A percentile compares a stretch with the other conserved stretches of the same genome.
Conservation (phyloP, 1,140 invertebrate species). For the Diorhabda sublineata region DNA sequence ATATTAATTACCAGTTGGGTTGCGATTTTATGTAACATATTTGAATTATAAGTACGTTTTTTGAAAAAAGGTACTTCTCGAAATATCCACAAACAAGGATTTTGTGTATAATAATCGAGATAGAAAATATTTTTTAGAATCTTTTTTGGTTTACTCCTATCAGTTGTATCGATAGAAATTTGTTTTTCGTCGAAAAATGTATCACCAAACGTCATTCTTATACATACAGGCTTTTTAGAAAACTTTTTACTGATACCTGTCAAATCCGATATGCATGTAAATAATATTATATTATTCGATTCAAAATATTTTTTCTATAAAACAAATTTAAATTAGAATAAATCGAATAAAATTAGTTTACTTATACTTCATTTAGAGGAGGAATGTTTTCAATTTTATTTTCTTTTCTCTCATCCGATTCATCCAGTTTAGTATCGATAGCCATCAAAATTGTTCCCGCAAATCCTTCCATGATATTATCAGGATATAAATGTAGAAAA, state of each 20-base stretch:
- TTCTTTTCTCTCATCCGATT: slow-evolving; percentile 32
- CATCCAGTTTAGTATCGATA: slow-evolving; percentile 53
- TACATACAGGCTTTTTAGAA: slow-evolving; percentile 31
- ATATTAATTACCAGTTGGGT: slow-evolving; percentile 63
- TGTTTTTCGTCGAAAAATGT: slow-evolving; percentile 6
- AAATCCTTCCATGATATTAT: slow-evolving; percentile 53
- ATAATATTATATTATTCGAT: slow-evolving; percentile 19
- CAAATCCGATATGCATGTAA: slow-evolving; percentile 36
- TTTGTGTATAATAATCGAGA: slow-evolving; percentile 73
- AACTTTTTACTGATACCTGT: slow-evolving; percentile 37
- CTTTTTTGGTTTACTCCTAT: slow-evolving; percentile 15
- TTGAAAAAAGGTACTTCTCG: slow-evolving; percentile 74
- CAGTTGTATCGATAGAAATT: slow-evolving; percentile 20
- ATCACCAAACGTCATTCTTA: slow-evolving; percentile 36
- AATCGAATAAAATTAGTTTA: neutral
- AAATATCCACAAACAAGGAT: slow-evolving; percentile 74
- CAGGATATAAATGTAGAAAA: slow-evolving; percentile 64
- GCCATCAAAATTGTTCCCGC: slow-evolving; percentile 55
- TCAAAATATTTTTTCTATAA: slow-evolving; percentile 7
- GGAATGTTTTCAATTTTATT: slow-evolving; percentile 1
- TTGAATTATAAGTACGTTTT: slow-evolving; percentile 77
- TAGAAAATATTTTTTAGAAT: slow-evolving; percentile 60
- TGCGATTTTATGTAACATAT: slow-evolving; percentile 72
- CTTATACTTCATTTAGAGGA: slow-evolving; percentile 41
- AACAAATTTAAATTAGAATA: slow-evolving; percentile 7